Evolutionary conservation across 1,140 invertebrate genomes (phyloP).

Genomic region (Hycleus phaleratus): DNA sequence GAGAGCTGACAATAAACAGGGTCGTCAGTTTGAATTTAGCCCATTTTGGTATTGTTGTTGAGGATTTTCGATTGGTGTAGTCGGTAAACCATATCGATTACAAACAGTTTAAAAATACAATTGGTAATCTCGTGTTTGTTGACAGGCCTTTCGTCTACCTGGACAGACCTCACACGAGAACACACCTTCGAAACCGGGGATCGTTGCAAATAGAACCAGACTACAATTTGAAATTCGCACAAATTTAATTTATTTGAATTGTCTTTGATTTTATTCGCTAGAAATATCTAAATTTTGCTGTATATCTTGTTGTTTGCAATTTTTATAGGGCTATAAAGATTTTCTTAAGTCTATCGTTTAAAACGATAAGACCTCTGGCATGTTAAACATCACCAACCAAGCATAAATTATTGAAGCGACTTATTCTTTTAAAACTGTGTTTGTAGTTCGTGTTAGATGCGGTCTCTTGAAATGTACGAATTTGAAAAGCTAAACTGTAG

Average conservation of each 20-base stretch:
- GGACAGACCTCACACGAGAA: conserved; percentile 30
- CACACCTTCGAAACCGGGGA: conserved; percentile 16
- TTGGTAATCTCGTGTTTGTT: conserved; percentile 38
- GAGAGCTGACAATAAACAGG: no score
- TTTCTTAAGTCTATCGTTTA: no score
- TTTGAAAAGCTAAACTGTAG: conserved; percentile 3
- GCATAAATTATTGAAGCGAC: no score
- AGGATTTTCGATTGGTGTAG: background rate
- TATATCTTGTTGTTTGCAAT: no score
- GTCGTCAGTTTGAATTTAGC: background rate
- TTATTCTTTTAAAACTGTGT: background rate
- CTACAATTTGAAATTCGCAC: no score
- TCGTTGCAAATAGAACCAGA: no score
- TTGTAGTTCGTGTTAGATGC: conserved; percentile 14
- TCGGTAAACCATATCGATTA: conserved; percentile 31
- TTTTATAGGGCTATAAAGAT: no score
- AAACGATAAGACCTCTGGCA: no score
- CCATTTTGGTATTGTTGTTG: background rate
- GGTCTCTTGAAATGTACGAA: conserved; percentile 11
- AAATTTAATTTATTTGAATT: no score
- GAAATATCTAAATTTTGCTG: no score
- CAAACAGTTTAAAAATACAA: conserved; percentile 38
- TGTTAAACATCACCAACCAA: no score
- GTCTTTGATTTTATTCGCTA: no score
- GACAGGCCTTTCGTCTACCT: conserved; percentile 30